Base-by-base conservation (phyloP, 1,140 invertebrate genomes). In the Drosophila tani region DNA sequence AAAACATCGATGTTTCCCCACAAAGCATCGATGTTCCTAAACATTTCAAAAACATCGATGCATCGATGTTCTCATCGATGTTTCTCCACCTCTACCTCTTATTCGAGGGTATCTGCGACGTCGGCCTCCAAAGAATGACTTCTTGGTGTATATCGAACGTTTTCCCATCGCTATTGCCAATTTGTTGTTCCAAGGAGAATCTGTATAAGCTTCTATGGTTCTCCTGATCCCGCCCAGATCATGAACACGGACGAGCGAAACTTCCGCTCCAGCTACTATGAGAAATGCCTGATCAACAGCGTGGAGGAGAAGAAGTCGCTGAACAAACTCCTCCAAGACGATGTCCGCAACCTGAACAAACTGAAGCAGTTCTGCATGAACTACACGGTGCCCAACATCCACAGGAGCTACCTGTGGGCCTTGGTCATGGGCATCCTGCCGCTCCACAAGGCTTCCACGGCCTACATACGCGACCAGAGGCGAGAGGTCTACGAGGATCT, bases 221-320 rank as follows among this genome's bases (percentile, higher is more conserved):
- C 0, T 41, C 14, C 9, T 21, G 1, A 47, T 15, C 12, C n/a
- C n/a, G 24, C n/a, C 9, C 12, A 35, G 17, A 46, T 35, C 43
- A 94, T 94, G 93, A 88, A 92, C 76, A 93, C 94, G 3, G 96
- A 97, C 77, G 96, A 96, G 90, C 93, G 97, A 80, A 98, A 98
- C 94, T 98, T 98, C 93, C 95, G 98, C 35, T 97, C 96, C 0
- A 96, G 96, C 19, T 98, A 98, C 88, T 98, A 98, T 86, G 94
- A 94, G 86, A 94, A 95, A 94, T 47, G 97, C 97, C 57, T 98
- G 97, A 93, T 95, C 96, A 78, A 78, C 58, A 97, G 96, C 78
- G 97, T 98, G 0, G 97, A 98, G 93, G 97, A 98, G 92, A 98
- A 98, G 92, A 97, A 97, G 93, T 97, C 97, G 0, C 93, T 98